Percentiles rank a stretch among this genome's conserved stretches.
Conservation (phyloP, 1,140 invertebrate species). For the Centruroides sculpturatus region DNA sequence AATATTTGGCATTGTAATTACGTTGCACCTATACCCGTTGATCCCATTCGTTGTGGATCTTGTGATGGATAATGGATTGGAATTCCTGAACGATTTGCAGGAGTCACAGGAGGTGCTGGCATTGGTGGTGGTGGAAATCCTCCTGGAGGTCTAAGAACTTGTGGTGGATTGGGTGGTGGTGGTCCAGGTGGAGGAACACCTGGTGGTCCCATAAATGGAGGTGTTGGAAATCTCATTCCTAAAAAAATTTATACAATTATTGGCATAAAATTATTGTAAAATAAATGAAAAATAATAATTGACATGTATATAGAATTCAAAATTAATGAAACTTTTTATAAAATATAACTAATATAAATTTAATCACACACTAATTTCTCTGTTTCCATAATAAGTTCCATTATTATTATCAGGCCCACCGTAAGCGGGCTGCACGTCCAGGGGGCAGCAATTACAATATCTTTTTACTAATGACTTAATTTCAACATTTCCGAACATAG, state of each 20-base stretch:
- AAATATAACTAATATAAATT: too few species aligned
- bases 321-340: neutral
- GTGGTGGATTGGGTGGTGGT: slow-evolving; percentile 24
- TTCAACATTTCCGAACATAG: too few species aligned
- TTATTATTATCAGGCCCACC: too few species aligned
- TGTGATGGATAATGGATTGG: slow-evolving; percentile 83
- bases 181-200: slow-evolving; percentile 34
- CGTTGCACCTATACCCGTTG: slow-evolving; percentile 17
- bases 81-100: slow-evolving; percentile 2
- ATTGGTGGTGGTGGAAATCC: slow-evolving; percentile 12
- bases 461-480: too few species aligned
- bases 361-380: too few species aligned
- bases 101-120: slow-evolving; percentile 17
- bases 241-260: neutral
- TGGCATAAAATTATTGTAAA: neutral
- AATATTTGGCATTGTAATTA: too few species aligned
- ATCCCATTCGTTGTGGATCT: slow-evolving; percentile 76
- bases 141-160: slow-evolving; percentile 13
- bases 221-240: slow-evolving; percentile 19
- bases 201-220: slow-evolving; percentile 25
- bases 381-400: too few species aligned
- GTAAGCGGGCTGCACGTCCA: too few species aligned
- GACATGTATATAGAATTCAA: neutral
- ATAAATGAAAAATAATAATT: neutral
- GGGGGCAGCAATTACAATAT: too few species aligned